Evolutionary conservation across 2,888 invertebrate species (phyloP), one percentile per base, ranked within the genome.

Genomic region (Bombylius major): DNA sequence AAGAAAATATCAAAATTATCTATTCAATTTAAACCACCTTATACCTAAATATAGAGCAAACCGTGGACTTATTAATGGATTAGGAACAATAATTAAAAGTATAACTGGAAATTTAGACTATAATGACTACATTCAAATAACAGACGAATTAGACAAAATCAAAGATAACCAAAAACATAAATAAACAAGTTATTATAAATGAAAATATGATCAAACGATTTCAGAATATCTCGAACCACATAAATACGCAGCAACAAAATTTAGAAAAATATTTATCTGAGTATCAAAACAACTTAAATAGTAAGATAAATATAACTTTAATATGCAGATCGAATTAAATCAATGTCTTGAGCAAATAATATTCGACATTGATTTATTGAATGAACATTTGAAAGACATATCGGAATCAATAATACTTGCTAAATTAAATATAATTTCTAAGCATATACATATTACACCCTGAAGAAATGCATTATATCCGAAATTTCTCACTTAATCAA

Each of bases 381-480:
- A 55, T 31, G 42, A 57, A 36, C 57, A 57, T 36, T 32, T 55
- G 34, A 47, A 33, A 9, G 39, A 57, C 23, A 55, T 52, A 31
- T 50, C 54, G n/a, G 51, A 57, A 57, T 51, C 54, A 34, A 51
- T 54, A 50, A 50, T 48, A 31, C 46, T 57, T 23, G 54, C 57
- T 7, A 57, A 54, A 54, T 31, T 57, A n/a, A 48, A 45, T 13
- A 46, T 56, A 46, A 53, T 56, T 39, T 54, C 56, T 23, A 23
- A 23, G 3, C 23, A 23, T 23, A 23, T 57, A 54, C 39, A 51
- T 57, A 8, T 51, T 54, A 6, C 53, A 54, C 45, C 34, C 51
- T 9, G 51, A 57, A 47, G 54, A 57, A 51, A 33, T 54, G 5
- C 36, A 14, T 5, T 46, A 56, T 46, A 52, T 52, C 42, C 46